These are phyloP conservation scores for Tenthredo livida DNA, from an alignment of 2,888 invertebrate genomes.

Conservation along the genomic window DNA sequence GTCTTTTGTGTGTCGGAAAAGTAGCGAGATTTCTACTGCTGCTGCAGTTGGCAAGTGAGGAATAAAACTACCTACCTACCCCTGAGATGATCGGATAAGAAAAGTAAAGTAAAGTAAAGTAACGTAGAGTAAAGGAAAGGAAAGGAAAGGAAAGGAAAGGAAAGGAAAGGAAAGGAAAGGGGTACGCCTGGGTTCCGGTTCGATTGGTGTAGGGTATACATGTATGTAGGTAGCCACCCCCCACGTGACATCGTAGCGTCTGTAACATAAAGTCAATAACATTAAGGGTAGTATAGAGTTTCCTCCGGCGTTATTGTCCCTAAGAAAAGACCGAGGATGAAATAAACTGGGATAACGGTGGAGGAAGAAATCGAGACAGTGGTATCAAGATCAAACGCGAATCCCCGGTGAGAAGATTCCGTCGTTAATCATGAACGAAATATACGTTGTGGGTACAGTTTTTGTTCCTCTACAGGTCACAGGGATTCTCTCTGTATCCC, in stretches of 20 bases:
- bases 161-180: neutral
- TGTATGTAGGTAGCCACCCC: neutral
- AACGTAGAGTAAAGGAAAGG: neutral
- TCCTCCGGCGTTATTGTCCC: slow-evolving; percentile 8
- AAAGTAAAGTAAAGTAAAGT: slow-evolving; percentile 9
- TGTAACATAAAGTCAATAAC: slow-evolving; percentile 50
- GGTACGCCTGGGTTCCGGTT: neutral
- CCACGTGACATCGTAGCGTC: slow-evolving; percentile 14
- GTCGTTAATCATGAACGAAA: slow-evolving; percentile 46
- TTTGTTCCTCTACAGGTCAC: neutral
- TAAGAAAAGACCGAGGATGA: neutral
- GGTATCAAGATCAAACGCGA: slow-evolving; percentile 43
- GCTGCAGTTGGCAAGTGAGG: slow-evolving; percentile 30
- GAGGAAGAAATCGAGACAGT: slow-evolving; percentile 26
- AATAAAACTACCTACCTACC: slow-evolving; percentile 24
- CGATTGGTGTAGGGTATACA: too few relatives aligned
- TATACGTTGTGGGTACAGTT: slow-evolving; percentile 5
- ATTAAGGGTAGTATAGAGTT: slow-evolving; percentile 40
- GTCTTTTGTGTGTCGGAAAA: slow-evolving; percentile 32
- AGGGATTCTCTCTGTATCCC: neutral
- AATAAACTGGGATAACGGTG: neutral
- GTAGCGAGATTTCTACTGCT: neutral
- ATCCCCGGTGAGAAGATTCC: slow-evolving; percentile 26
- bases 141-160: neutral
- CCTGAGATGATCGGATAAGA: slow-evolving; percentile 31